phyloP scores from a whole-genome alignment of 2,888 invertebrate species.

The Epinotia brunnichana region DNA sequence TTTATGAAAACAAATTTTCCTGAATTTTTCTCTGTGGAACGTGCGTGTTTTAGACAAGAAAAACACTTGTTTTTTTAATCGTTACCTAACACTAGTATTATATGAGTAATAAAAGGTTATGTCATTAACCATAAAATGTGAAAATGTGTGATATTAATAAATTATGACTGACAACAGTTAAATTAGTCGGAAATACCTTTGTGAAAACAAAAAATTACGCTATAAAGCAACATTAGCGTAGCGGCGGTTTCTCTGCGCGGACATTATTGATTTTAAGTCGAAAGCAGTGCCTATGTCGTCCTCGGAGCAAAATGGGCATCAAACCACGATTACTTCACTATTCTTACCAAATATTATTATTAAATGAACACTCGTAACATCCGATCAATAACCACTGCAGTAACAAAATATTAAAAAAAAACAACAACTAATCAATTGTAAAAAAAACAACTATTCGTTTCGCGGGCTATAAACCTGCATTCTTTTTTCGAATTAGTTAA shows the following conservation, averaged over 20 bases:
- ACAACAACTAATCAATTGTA: background rate
- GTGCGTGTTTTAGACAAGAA: background rate
- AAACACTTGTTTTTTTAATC: slow-evolving; percentile 14
- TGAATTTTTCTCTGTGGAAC: slow-evolving; percentile 11
- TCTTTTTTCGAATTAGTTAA: slow-evolving; percentile 49
- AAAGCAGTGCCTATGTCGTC: slow-evolving; percentile 57
- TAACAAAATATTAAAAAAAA: slow-evolving; percentile 24
- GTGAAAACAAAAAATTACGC: slow-evolving; percentile 33
- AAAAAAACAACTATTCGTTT: slow-evolving; percentile 39
- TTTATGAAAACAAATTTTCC: slow-evolving; percentile 13
- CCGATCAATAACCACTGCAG: slow-evolving; percentile 38
- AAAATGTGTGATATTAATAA: background rate
- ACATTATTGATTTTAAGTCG: slow-evolving; percentile 75
- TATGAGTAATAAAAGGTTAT: slow-evolving; percentile 16
- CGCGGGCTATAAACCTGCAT: slow-evolving; percentile 46
- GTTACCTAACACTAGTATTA: slow-evolving; percentile 40
- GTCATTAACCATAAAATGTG: background rate
- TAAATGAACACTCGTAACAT: slow-evolving; percentile 18
- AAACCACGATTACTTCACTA: no score
- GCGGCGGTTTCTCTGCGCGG: slow-evolving; percentile 65
- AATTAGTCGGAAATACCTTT: background rate
- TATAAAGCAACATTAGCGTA: slow-evolving; percentile 48
- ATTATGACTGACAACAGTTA: background rate
- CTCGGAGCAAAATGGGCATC: slow-evolving; percentile 44
- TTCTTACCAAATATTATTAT: slow-evolving; percentile 38